These are phyloP conservation scores for Arctopsyche grandis DNA, from an alignment of 1,140 invertebrate genomes.

Conservation along the genomic window DNA sequence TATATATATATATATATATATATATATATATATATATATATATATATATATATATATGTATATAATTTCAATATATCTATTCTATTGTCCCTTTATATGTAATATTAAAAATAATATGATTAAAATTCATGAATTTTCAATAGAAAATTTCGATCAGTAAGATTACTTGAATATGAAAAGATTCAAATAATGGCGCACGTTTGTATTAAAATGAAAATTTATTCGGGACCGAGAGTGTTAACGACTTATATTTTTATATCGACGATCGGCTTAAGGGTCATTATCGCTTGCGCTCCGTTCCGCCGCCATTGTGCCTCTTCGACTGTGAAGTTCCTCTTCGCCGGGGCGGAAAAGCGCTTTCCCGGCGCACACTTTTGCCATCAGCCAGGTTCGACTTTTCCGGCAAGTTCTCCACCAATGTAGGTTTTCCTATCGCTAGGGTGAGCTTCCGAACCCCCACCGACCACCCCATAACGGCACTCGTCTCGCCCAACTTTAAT, in stretches of 20 bases:
- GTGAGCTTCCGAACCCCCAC: neutral
- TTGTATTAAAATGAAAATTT: too few species aligned
- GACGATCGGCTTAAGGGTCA: conserved; percentile 11
- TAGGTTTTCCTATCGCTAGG: neutral
- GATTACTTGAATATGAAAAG: too few species aligned
- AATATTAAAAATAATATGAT: too few species aligned
- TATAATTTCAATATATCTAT: too few species aligned
- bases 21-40: too few species aligned
- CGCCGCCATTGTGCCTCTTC: neutral
- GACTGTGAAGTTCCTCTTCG: conserved; percentile 20
- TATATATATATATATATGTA: too few species aligned
- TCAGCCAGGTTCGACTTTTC: conserved; percentile 9
- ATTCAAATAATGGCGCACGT: too few species aligned
- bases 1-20: too few species aligned
- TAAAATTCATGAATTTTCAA: too few species aligned
- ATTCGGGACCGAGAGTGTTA: too few species aligned
- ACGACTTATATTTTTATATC: neutral
- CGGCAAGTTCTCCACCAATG: conserved; percentile 2
- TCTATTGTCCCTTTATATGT: too few species aligned
- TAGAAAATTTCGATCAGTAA: too few species aligned
- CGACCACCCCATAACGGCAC: neutral
- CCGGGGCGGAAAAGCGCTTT: conserved; percentile 19
- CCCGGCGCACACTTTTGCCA: neutral
- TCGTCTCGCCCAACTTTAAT: neutral
- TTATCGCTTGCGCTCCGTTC: conserved; percentile 7